These are phyloP conservation scores for Sympetrum striolatum DNA, from an alignment of 2,888 invertebrate genomes.

Conservation along the genomic window DNA sequence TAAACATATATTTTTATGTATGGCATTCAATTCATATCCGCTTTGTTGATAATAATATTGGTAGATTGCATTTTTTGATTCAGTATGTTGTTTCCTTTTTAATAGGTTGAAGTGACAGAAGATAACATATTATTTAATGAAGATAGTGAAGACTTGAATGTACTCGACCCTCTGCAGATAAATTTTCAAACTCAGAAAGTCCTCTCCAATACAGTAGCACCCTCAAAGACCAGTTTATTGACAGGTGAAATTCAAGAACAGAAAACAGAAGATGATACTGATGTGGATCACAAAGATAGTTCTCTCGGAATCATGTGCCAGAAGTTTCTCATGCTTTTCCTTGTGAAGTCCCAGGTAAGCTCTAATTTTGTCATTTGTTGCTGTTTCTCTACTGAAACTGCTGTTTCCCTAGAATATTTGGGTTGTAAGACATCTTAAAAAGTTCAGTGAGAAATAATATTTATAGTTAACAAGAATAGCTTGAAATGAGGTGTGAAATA, in stretches of 20 bases:
- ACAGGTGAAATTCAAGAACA: background rate
- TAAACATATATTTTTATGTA: no score
- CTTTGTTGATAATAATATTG: no score
- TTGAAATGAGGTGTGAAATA: no score
- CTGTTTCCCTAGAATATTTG: no score
- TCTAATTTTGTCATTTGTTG: background rate
- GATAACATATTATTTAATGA: background rate
- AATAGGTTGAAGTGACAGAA: background rate
- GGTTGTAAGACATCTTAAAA: no score
- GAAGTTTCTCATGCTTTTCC: slow-evolving; percentile 74
- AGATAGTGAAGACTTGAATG: slow-evolving; percentile 14
- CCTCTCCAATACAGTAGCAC: background rate
- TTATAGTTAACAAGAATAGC: no score
- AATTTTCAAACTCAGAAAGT: background rate
- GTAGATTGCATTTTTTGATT: no score
- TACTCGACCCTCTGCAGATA: background rate
- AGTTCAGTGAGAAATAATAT: no score
- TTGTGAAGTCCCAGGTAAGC: slow-evolving; percentile 70
- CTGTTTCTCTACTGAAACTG: no score
- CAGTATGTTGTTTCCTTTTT: background rate
- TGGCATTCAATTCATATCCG: no score
- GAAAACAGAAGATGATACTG: slow-evolving; percentile 10
- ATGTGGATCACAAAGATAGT: slow-evolving; percentile 62
- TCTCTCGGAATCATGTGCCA: slow-evolving; percentile 74
- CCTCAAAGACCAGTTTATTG: background rate